Conservation (phyloP, 2,888 invertebrate species). For the Choreutis nemorana region DNA sequence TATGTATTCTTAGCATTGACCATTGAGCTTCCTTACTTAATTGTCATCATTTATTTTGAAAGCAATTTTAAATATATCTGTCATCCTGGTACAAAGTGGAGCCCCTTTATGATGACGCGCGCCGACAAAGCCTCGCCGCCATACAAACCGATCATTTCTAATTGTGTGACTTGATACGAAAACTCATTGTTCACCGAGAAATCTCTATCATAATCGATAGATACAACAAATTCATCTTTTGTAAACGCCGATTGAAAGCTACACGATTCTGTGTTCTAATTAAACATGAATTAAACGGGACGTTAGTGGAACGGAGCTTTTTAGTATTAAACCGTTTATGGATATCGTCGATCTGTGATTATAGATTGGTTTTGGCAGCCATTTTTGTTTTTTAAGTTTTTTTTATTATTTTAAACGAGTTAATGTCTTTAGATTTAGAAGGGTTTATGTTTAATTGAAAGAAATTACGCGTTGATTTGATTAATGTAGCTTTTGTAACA, state of each 20-base stretch:
- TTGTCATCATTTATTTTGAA: too few relatives aligned
- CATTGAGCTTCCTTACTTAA: too few relatives aligned
- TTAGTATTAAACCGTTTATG: constrained; percentile 4
- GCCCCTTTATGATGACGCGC: constrained; percentile 32
- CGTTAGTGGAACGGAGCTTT: constrained; percentile 26
- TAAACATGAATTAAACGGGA: constrained; percentile 30
- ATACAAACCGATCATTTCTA: constrained; percentile 56
- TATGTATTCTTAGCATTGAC: too few relatives aligned
- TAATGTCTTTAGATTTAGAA: too few relatives aligned
- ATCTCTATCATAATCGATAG: constrained; percentile 51
- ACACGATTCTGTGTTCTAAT: constrained; percentile 28
- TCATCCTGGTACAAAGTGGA: constrained; percentile 26
- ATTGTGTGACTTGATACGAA: constrained; percentile 65
- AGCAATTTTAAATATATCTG: too few relatives aligned
- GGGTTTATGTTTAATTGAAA: too few relatives aligned
- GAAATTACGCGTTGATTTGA: too few relatives aligned
- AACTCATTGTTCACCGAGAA: constrained; percentile 57
- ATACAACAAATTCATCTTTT: constrained; percentile 54
- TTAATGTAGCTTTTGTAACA: too few relatives aligned
- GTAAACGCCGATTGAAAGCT: constrained; percentile 27
- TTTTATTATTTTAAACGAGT: too few relatives aligned
- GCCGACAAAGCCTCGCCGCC: constrained; percentile 55
- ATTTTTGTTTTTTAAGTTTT: too few relatives aligned
- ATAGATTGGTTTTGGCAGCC: too few relatives aligned
- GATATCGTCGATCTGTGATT: too few relatives aligned